A percentile compares a stretch with the other conserved stretches of the same genome.
Evolutionary conservation across 2,888 invertebrate genomes (phyloP).

Genomic region (Lapara coniferarum): DNA sequence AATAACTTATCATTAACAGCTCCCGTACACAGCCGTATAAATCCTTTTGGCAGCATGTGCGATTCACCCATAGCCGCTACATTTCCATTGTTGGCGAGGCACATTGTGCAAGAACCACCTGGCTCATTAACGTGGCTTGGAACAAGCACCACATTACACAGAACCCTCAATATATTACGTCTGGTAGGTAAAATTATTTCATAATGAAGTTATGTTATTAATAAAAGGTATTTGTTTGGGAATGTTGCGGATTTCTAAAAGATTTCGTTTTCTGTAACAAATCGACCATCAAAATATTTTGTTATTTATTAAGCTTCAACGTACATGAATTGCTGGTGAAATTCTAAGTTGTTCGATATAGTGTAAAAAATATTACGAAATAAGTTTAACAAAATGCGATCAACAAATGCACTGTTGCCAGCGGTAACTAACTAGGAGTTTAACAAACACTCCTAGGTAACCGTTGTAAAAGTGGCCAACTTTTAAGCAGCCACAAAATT

Average conservation of each 20-base stretch:
- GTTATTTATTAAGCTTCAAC: too few species aligned
- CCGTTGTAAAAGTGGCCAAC: slow-evolving; percentile 19
- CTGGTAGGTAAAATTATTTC: too few species aligned
- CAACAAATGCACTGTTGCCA: slow-evolving; percentile 19
- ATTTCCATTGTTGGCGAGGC: slow-evolving; percentile 62
- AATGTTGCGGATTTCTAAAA: background rate
- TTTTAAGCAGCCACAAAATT: slow-evolving; percentile 18
- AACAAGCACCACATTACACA: slow-evolving; percentile 44
- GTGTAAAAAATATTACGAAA: background rate
- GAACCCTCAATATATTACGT: slow-evolving; percentile 37
- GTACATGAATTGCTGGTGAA: background rate
- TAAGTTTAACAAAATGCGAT: background rate
- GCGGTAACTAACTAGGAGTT: slow-evolving; percentile 3
- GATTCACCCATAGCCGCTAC: slow-evolving; percentile 56
- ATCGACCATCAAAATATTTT: too few species aligned
- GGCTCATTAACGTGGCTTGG: slow-evolving; percentile 69
- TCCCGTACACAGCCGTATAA: background rate
- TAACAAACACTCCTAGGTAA: slow-evolving; percentile 1
- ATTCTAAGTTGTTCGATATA: background rate
- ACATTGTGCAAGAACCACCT: slow-evolving; percentile 76
- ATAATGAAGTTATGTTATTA: too few species aligned
- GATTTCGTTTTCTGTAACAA: too few species aligned
- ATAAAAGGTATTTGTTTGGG: background rate
- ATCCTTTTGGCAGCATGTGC: slow-evolving; percentile 38
- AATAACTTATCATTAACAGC: background rate